phyloP scores from a whole-genome alignment of 2,113 vertebrate genomes.

The Regulus satrapa region DNA sequence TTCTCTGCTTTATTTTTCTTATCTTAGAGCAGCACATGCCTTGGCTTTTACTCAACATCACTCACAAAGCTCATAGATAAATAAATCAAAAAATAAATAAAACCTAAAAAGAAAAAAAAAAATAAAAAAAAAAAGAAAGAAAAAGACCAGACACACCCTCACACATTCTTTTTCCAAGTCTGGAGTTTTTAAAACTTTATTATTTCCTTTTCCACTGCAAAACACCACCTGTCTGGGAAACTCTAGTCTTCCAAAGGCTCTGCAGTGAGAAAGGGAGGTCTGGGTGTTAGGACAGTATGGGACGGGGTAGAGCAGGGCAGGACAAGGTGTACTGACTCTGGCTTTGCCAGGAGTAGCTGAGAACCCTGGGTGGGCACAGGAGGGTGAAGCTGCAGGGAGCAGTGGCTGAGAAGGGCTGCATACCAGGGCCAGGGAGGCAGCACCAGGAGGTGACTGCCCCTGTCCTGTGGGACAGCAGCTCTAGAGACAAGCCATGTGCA shows the following conservation, averaged over 20 bases:
- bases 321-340: background rate
- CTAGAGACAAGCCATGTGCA: background rate
- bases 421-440: fast-evolving
- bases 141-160: background rate
- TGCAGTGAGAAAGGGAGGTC: background rate
- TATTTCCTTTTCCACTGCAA: background rate
- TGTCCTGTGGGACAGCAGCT: no score
- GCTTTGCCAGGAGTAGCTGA: fast-evolving
- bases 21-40: background rate
- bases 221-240: background rate
- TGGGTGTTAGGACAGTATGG: background rate
- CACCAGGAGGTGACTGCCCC: fast-evolving
- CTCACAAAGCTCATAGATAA: background rate
- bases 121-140: background rate
- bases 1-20: background rate
- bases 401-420: fast-evolving
- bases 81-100: background rate
- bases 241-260: background rate
- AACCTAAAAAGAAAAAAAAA: background rate
- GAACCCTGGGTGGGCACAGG: fast-evolving
- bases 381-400: fast-evolving
- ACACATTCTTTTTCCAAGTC: background rate
- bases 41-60: background rate
- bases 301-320: background rate
- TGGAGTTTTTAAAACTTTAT: background rate